phyloP scores from a whole-genome alignment of 2,113 vertebrate species.

The Scomber scombrus region DNA sequence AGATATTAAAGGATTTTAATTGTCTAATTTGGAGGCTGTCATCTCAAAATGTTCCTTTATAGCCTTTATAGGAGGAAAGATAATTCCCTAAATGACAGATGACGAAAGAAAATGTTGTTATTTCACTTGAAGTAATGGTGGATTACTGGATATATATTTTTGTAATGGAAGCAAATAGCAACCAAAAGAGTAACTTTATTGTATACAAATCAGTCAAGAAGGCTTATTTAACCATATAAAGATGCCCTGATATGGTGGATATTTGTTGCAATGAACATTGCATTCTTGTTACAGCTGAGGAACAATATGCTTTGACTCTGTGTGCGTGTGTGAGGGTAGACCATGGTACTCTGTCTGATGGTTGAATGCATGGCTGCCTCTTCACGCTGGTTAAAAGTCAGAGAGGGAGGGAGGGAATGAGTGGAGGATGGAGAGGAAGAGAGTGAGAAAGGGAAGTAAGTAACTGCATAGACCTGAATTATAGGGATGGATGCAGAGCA shows the following conservation, averaged over 20 bases:
- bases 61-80: too few species aligned
- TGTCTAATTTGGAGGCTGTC: slow-evolving; percentile 41
- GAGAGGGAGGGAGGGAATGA: slow-evolving; percentile 56
- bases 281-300: slow-evolving; percentile 59
- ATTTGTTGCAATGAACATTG: slow-evolving; percentile 61
- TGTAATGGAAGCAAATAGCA: slow-evolving; percentile 9
- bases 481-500: slow-evolving; percentile 69
- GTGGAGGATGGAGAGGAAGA: slow-evolving; percentile 52
- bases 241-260: slow-evolving; percentile 53
- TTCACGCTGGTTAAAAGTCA: slow-evolving; percentile 84
- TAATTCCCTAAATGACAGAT: not conserved
- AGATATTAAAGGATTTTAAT: slow-evolving; percentile 54
- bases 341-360: slow-evolving; percentile 82
- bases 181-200: slow-evolving; percentile 9
- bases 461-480: slow-evolving; percentile 77
- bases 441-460: slow-evolving; percentile 68
- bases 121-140: not conserved
- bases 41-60: slow-evolving; percentile 12
- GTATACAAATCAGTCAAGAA: slow-evolving; percentile 50
- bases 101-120: not conserved
- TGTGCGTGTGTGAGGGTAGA: slow-evolving; percentile 51
- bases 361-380: slow-evolving; percentile 84
- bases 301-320: slow-evolving; percentile 55
- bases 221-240: slow-evolving; percentile 60
- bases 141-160: slow-evolving; percentile 10